Percentiles rank a stretch among this genome's conserved stretches.
Conservation (phyloP, 92 coral and sea anemone genomes). For the Actinostola sp. region DNA sequence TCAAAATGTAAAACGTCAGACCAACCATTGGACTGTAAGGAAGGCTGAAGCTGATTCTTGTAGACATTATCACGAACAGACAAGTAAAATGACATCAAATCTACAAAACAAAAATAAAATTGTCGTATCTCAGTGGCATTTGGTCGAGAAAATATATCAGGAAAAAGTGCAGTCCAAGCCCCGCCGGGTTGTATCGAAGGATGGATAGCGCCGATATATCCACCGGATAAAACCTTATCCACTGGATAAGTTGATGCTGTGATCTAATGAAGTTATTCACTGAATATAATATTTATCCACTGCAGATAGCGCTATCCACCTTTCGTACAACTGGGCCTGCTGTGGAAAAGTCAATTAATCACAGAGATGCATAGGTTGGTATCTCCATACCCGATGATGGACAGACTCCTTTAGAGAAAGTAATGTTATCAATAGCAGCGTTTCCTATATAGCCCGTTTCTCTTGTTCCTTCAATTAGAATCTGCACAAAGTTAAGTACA, state of each 20-base stretch:
- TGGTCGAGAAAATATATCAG: too few relatives aligned
- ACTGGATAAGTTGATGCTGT: too few relatives aligned
- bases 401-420: conserved; percentile 29
- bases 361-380: not conserved
- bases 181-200: too few relatives aligned
- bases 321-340: not conserved
- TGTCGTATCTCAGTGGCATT: too few relatives aligned
- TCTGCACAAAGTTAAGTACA: not conserved
- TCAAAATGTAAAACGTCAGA: not conserved
- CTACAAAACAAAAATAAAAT: not conserved
- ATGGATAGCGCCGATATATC: too few relatives aligned
- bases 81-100: not conserved
- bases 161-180: too few relatives aligned
- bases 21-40: conserved; percentile 8
- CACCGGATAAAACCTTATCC: too few relatives aligned
- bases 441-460: conserved; percentile 22
- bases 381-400: not conserved
- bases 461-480: conserved; percentile 40
- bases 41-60: not conserved
- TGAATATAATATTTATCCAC: too few relatives aligned
- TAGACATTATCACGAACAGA: not conserved
- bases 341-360: not conserved
- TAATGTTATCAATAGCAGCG: conserved; percentile 43
- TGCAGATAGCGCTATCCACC: too few relatives aligned
- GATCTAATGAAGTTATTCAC: too few relatives aligned